Evolutionary conservation across 2,113 vertebrate species (phyloP).

Genomic region (Alethe castanea): DNA sequence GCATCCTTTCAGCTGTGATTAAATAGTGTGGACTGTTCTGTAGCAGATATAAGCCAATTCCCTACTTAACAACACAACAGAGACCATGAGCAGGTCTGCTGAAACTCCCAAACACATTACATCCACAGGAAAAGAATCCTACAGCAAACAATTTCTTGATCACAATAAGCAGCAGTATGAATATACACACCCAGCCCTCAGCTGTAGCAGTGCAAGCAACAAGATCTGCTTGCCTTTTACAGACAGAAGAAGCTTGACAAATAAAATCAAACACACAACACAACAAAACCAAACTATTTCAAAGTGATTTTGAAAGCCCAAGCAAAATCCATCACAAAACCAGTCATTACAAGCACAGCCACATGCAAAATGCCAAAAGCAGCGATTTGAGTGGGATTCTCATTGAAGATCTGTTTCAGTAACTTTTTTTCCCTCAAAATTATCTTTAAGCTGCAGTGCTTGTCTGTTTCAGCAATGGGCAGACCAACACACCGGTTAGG

Average conservation of each 20-base stretch:
- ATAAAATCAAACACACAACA: not conserved
- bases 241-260: not conserved
- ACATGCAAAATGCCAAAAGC: fast-evolving
- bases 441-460: not conserved
- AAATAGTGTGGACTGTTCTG: not conserved
- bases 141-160: not conserved
- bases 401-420: not conserved
- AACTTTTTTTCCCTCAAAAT: not conserved
- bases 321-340: not conserved
- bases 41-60: not conserved
- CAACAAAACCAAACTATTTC: not conserved
- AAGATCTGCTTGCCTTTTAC: not conserved
- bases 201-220: not conserved
- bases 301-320: not conserved
- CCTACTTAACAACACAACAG: not conserved
- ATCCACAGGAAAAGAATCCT: not conserved
- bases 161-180: not conserved
- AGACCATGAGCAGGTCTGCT: not conserved
- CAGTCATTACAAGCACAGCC: not conserved
- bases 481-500: not conserved
- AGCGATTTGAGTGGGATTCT: not conserved
- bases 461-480: not conserved
- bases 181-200: not conserved
- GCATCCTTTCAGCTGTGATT: not conserved
- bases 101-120: not conserved